Base-by-base conservation (phyloP, 2,888 invertebrate species). In the Brenthis ino region DNA sequence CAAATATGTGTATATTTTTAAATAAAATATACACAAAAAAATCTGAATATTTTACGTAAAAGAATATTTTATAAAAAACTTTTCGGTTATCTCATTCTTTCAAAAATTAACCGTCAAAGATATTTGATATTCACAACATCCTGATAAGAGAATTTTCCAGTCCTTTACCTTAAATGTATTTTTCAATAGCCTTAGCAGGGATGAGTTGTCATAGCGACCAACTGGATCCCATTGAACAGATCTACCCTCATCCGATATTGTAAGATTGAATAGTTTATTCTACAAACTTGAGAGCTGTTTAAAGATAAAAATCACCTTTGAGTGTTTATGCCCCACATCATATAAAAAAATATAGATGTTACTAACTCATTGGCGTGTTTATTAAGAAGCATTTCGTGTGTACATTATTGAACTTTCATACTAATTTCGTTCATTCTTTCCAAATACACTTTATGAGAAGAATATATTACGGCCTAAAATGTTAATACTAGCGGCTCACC, bases 181-280 rank as follows among this genome's bases (percentile, higher is more conserved):
- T 77, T 76, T 74, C 74, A 74, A 77, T 74, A 77, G 76, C 73
- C 74, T 73, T 75, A 76, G 77, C 74, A 73, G 77, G 85, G 86
- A 83, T 85, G 80, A 82, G 86, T 89, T 80, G 85, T 77, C 88
- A 90, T 87, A 84, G 88, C 81, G 77, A 91, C 87, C 81, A 82
- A 78, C 79, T 77, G 80, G 80, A 86, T 87, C 85, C 83, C 81
- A 85, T 87, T 89, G 86, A 90, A 82, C 79, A 84, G 86, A 84
- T 86, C 84, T 85, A 83, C 86, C 85, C 81, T 88, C 77, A 88
- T 88, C 88, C 84, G 85, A 88, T 90, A 87, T 84, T 84, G 83
- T 82, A 83, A 85, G 81, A 80, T 87, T 77, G 85, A 88, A 89
- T 88, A 88, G 87, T 88, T 84, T 87, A 88, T 87, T 82, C 84